A percentile compares a stretch with the other conserved stretches of the same genome.
phyloP scores from a whole-genome alignment of 2,797 vertebrate genomes.

The Cetoscarus ocellatus region DNA sequence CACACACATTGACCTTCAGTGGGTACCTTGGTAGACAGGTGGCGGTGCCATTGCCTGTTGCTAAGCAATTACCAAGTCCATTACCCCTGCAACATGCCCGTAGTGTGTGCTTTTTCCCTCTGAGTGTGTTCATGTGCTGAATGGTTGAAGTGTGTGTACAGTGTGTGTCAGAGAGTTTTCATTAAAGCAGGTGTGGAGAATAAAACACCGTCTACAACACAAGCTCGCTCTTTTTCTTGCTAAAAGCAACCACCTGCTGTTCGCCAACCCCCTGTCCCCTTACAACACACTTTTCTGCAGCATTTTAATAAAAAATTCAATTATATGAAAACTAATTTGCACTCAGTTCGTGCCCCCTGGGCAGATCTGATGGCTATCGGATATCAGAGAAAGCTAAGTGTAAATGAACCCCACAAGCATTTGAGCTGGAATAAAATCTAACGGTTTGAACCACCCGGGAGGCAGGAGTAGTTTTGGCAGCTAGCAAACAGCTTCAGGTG shows the following conservation, averaged over 20 bases:
- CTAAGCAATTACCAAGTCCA: constrained; percentile 82
- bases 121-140: constrained; percentile 29
- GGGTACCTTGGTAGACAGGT: constrained; percentile 74
- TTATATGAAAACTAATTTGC: constrained; percentile 10
- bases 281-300: neutral
- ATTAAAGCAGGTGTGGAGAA: constrained; percentile 29
- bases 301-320: constrained; percentile 7
- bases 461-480: neutral
- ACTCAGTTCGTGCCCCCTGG: neutral
- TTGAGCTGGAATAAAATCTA: constrained; percentile 1
- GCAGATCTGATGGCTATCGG: neutral
- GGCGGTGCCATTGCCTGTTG: constrained; percentile 75
- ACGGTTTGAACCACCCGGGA: neutral
- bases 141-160: neutral
- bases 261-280: constrained; percentile 11
- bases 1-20: constrained; percentile 68
- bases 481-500: constrained; percentile 7
- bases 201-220: constrained; percentile 15
- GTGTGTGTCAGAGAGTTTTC: constrained; percentile 17
- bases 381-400: neutral
- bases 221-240: constrained; percentile 21
- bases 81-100: constrained; percentile 70
- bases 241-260: constrained; percentile 21
- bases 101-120: constrained; percentile 40
- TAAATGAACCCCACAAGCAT: constrained; percentile 2